These are phyloP conservation scores for Odontomyia ornata DNA, from an alignment of 2,888 invertebrate species.

Conservation along the genomic window DNA sequence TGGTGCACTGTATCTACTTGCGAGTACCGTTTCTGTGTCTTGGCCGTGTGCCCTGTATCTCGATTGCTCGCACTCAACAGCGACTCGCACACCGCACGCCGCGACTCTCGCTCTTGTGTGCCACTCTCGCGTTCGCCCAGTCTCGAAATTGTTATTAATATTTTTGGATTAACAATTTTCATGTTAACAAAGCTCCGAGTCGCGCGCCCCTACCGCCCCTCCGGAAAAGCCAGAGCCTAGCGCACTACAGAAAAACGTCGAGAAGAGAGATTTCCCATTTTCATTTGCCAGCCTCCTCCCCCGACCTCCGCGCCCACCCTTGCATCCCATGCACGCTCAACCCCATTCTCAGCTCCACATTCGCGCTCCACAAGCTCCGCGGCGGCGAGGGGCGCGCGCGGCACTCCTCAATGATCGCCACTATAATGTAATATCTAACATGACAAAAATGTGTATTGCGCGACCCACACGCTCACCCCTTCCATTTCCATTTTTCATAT, in stretches of 20 bases:
- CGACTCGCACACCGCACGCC: not conserved
- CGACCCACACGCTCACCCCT: not conserved
- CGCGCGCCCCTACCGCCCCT: not conserved
- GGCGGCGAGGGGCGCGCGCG: not conserved
- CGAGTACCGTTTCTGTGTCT: slow-evolving; percentile 11
- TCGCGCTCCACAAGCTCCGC: not conserved
- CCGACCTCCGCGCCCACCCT: not conserved
- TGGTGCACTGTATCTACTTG: slow-evolving; percentile 41
- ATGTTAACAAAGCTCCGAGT: slow-evolving; percentile 27
- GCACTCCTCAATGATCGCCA: slow-evolving; percentile 20
- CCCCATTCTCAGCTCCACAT: not conserved
- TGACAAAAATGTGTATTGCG: not conserved
- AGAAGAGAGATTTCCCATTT: slow-evolving; percentile 17
- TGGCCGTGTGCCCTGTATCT: slow-evolving; percentile 7
- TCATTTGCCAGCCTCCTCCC: not conserved
- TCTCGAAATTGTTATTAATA: slow-evolving; percentile 31
- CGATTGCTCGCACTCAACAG: not conserved
- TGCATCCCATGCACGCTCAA: not conserved
- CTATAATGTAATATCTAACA: slow-evolving; percentile 15
- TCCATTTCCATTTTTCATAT: slow-evolving; percentile 1
- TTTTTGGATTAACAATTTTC: slow-evolving; percentile 41
- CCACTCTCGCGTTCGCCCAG: not conserved
- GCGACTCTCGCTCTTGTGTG: slow-evolving; percentile 15
- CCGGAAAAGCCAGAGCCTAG: slow-evolving; percentile 14
- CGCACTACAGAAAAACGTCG: not conserved